Conservation (phyloP, 1,140 invertebrate species). For the Drosophila cardini region DNA sequence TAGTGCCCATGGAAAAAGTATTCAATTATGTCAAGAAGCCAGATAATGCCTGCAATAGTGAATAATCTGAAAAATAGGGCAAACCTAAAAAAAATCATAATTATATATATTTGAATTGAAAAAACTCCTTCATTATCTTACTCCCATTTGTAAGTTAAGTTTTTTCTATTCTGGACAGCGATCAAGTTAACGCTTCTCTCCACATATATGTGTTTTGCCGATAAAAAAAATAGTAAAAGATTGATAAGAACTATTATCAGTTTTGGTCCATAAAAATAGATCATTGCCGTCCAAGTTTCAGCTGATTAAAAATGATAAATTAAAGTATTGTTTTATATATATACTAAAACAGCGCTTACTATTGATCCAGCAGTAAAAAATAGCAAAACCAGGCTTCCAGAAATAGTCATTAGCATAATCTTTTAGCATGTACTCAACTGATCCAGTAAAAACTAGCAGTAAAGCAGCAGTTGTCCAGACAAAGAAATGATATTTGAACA, state of each 20-base stretch:
- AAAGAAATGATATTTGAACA: background rate
- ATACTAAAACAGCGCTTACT: background rate
- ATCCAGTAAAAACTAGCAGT: background rate
- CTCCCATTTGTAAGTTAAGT: background rate
- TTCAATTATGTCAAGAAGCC: slow-evolving; percentile 5
- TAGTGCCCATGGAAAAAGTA: background rate
- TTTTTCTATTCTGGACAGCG: background rate
- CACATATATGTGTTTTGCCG: too few species aligned
- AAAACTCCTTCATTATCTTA: background rate
- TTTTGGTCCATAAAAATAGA: too few species aligned
- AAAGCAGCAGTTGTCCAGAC: background rate
- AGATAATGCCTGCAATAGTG: background rate
- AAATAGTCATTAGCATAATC: too few species aligned
- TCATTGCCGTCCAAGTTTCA: too few species aligned
- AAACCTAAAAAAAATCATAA: background rate
- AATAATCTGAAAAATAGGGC: slow-evolving; percentile 2
- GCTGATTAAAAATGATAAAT: too few species aligned
- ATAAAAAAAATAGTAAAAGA: too few species aligned
- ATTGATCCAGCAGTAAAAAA: background rate
- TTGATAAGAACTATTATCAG: too few species aligned
- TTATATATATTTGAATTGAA: background rate
- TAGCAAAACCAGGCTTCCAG: background rate
- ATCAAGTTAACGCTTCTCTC: too few species aligned
- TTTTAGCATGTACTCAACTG: background rate
- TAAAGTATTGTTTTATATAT: too few species aligned